Conservation (phyloP, 1,140 invertebrate genomes). For the Paracyclopina nana region DNA sequence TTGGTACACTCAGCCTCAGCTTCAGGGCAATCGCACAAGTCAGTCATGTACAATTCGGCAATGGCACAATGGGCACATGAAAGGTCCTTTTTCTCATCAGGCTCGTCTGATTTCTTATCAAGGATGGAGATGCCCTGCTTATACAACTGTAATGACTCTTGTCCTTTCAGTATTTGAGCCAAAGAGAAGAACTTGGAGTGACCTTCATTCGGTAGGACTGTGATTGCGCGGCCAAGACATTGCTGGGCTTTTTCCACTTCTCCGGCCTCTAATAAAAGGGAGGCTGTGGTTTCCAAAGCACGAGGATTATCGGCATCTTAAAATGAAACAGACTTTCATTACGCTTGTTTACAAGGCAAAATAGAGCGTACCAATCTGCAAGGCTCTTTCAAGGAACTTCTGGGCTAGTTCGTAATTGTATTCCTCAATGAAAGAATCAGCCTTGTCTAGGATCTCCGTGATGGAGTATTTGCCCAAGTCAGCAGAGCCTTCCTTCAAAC, state of each 20-base stretch:
- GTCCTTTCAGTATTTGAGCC: constrained; percentile 26
- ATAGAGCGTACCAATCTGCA: neutral
- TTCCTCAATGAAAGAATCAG: neutral
- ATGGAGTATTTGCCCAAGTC: neutral
- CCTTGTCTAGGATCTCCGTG: constrained; percentile 1
- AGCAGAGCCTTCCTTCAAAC: no score
- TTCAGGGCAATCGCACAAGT: constrained; percentile 23
- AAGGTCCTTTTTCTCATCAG: constrained; percentile 21
- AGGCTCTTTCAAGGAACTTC: constrained; percentile 1
- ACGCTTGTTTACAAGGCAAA: no score
- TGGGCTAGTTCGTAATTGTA: constrained; percentile 7
- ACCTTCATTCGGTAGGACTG: constrained; percentile 26
- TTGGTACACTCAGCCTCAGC: constrained; percentile 18
- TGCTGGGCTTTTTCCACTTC: constrained; percentile 26
- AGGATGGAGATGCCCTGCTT: constrained; percentile 28
- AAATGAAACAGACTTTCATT: no score
- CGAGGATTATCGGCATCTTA: no score
- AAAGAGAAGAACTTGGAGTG: constrained; percentile 28
- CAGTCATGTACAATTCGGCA: constrained; percentile 31
- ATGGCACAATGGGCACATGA: constrained; percentile 28
- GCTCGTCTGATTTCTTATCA: constrained; percentile 18
- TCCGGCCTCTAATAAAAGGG: constrained; percentile 25
- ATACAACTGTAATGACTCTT: constrained; percentile 26
- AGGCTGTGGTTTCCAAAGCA: neutral
- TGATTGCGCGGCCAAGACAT: constrained; percentile 26